These are phyloP conservation scores for Acanthurus tractus DNA, from an alignment of 2,797 vertebrate species.

Conservation along the genomic window DNA sequence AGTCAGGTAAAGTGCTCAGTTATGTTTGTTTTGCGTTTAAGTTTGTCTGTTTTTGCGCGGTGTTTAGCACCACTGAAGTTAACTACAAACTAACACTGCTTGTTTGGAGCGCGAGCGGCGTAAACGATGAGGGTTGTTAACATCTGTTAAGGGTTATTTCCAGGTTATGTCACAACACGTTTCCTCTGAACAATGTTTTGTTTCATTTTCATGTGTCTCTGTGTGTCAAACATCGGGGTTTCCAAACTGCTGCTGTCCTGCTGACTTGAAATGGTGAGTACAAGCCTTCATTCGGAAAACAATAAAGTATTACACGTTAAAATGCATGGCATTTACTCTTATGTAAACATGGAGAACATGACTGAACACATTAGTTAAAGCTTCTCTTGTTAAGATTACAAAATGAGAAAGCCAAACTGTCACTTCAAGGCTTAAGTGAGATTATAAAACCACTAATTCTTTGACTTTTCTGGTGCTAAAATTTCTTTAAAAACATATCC, in stretches of 20 bases:
- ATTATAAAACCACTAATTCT: background rate
- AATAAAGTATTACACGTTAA: conserved; percentile 3
- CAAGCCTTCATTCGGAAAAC: conserved; percentile 40
- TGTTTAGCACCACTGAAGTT: background rate
- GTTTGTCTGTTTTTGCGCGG: background rate
- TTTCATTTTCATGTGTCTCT: conserved; percentile 39
- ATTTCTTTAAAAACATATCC: background rate
- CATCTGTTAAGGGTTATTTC: background rate
- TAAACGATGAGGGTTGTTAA: background rate
- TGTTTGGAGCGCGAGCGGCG: background rate
- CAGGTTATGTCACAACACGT: background rate
- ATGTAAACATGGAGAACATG: background rate
- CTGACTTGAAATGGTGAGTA: conserved; percentile 72
- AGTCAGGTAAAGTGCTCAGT: conserved; percentile 67
- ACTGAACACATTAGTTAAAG: background rate
- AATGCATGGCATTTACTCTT: background rate
- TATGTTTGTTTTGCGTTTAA: background rate
- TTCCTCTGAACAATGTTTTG: conserved; percentile 13
- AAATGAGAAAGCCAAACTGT: background rate
- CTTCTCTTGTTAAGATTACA: background rate
- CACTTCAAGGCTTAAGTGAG: background rate
- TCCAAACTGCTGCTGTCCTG: conserved; percentile 35
- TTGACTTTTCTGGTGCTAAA: background rate
- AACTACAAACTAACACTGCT: background rate
- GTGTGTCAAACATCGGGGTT: conserved; percentile 22